Evolutionary conservation across 2,113 vertebrate genomes (phyloP), one percentile per base, ranked within the genome.

Genomic region (Solenodon paradoxus): DNA sequence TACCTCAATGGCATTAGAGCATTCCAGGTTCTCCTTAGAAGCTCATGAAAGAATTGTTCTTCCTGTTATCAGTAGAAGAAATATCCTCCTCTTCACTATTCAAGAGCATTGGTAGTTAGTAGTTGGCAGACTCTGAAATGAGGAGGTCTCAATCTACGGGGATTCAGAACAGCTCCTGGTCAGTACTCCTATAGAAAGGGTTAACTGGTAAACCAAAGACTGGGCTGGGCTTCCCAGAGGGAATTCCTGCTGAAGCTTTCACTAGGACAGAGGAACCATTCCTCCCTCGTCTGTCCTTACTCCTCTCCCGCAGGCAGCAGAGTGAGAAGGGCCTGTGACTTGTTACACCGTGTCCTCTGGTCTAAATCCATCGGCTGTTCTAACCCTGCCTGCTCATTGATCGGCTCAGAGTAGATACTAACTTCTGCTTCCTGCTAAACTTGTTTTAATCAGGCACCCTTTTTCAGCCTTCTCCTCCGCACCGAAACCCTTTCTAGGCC

Each of bases 351-450:
- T 45, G 93, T 96, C 89, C 86, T 95, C 71, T 24, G 66, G 95
- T 96, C 96, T 92, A 0, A 81, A 55, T 63, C 80, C 95, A 49
- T 96, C 1, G 2, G 95, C 96, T 97, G 87, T 92, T 84, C 92
- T 88, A 69, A 68, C 79, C 9, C 17, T 94, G 89, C 79, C 96
- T 96, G 97, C 95, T 95, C 81, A 57, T 10, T 42, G 93, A 78
- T 61, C 89, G 80, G 93, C 79, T 80, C 57, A 87, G 93, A 86
- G 51, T 61, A 84, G 86, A 61, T 24, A 95, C 96, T 96, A 79
- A 91, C 93, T 93, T 64, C 95, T 0, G 38, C 95, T 96, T 90
- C 87, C 95, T 55, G 96, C 93, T 92, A 1, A n/a, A 69, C 88
- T 72, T 35, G 88, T 84, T 81, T 86, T 55, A 12, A 68, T 66